A percentile compares a stretch with the other conserved stretches of the same genome.
Evolutionary conservation across 2,888 invertebrate genomes (phyloP).

Genomic region (Phortica magna): DNA sequence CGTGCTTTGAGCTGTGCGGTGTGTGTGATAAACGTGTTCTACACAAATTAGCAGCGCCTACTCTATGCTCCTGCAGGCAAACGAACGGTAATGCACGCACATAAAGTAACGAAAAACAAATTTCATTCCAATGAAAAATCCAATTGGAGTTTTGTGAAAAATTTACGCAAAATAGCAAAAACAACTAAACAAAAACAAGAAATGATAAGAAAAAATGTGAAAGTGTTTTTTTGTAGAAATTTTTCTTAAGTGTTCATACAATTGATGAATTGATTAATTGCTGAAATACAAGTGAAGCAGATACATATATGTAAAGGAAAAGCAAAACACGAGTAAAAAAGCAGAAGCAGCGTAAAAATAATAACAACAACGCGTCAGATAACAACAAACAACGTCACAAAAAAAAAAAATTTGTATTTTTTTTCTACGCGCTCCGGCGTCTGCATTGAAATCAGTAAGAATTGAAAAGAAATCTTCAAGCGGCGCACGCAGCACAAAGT

Average conservation of each 20-base stretch:
- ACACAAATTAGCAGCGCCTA: no score
- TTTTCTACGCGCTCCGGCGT: not conserved
- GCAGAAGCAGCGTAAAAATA: not conserved
- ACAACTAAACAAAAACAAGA: not conserved
- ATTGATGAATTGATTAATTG: not conserved
- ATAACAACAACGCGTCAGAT: not conserved
- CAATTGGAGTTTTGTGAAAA: not conserved
- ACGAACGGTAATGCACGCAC: not conserved
- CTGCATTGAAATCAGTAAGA: not conserved
- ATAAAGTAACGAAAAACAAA: not conserved
- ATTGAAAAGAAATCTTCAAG: slow-evolving; percentile 18
- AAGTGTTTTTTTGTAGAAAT: not conserved
- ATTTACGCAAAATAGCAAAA: not conserved
- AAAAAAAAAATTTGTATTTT: not conserved
- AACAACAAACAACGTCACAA: slow-evolving; percentile 9
- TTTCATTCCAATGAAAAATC: not conserved
- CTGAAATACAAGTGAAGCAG: not conserved
- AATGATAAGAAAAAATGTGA: not conserved
- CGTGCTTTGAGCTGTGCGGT: slow-evolving; percentile 69
- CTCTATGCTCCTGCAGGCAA: not conserved
- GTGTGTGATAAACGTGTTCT: slow-evolving; percentile 49
- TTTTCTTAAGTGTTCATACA: not conserved
- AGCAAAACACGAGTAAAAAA: no score
- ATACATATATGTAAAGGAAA: not conserved
- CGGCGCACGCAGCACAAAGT: slow-evolving; percentile 19